Conservation (phyloP, 2,113 vertebrate genomes). For the Dinomys branickii region DNA sequence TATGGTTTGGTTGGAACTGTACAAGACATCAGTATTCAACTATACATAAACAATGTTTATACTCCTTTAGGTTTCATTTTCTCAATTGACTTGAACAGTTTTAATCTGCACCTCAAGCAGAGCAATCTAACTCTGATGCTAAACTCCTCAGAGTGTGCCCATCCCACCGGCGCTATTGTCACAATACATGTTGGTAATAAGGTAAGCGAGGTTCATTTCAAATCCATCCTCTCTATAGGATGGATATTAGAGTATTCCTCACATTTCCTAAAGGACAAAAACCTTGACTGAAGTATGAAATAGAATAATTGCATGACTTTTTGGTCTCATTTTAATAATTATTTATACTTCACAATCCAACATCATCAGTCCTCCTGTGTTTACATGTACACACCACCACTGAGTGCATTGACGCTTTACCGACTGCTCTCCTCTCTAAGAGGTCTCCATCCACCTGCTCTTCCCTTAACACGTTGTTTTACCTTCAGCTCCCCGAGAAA, state of each 20-base stretch:
- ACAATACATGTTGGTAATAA: background rate
- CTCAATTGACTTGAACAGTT: slow-evolving; percentile 35
- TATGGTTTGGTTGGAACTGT: slow-evolving; percentile 37
- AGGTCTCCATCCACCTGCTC: background rate
- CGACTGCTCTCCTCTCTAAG: background rate
- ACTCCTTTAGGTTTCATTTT: slow-evolving; percentile 40
- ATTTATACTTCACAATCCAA: background rate
- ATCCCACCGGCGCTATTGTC: background rate
- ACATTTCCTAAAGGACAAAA: background rate
- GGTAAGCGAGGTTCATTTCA: background rate
- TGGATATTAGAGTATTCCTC: background rate
- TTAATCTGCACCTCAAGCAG: background rate
- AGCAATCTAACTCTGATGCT: background rate
- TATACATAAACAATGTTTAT: slow-evolving; percentile 33
- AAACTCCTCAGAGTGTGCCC: background rate
- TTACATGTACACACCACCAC: background rate
- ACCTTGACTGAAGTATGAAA: background rate
- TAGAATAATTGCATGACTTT: background rate
- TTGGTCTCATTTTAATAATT: background rate
- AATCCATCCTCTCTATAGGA: background rate
- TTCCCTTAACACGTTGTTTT: background rate
- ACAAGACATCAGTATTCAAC: slow-evolving; percentile 48
- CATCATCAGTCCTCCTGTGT: background rate
- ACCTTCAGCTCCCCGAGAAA: background rate
- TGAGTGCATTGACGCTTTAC: background rate